Evolutionary conservation across 2,888 invertebrate genomes (phyloP).

Genomic region (Deilephila porcellus): DNA sequence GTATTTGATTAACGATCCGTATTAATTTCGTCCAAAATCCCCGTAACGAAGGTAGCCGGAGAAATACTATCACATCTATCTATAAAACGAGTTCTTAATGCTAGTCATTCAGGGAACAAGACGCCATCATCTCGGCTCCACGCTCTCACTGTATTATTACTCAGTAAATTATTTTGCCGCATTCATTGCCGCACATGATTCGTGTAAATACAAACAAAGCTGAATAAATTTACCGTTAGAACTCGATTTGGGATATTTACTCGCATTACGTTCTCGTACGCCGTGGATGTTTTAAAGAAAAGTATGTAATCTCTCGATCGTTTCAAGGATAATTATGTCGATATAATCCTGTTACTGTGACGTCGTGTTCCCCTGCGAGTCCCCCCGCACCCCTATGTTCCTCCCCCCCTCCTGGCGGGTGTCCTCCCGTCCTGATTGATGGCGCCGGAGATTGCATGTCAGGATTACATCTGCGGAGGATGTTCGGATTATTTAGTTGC

Average conservation of each 20-base stretch:
- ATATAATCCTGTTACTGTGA: slow-evolving; percentile 32
- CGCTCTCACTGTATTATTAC: slow-evolving; percentile 27
- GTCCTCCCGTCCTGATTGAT: slow-evolving; percentile 70
- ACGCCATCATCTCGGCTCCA: slow-evolving; percentile 45
- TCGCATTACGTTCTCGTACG: not conserved
- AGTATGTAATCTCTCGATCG: slow-evolving; percentile 32
- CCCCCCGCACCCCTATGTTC: slow-evolving; percentile 15
- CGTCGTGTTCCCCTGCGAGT: not conserved
- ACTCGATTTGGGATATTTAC: slow-evolving; percentile 24
- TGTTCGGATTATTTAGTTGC: slow-evolving; percentile 79
- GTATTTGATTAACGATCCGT: slow-evolving; percentile 75
- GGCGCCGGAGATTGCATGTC: slow-evolving; percentile 81
- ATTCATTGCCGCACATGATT: slow-evolving; percentile 5
- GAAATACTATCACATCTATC: slow-evolving; percentile 57
- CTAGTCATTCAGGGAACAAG: slow-evolving; percentile 58
- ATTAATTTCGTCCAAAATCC: slow-evolving; percentile 74
- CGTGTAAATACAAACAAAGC: not conserved
- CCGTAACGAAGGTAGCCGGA: slow-evolving; percentile 62
- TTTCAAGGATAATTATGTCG: slow-evolving; percentile 38
- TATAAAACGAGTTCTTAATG: slow-evolving; percentile 62
- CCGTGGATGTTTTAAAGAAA: slow-evolving; percentile 4
- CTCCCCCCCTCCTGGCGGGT: slow-evolving; percentile 32
- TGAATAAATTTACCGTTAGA: slow-evolving; percentile 5
- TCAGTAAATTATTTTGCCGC: slow-evolving; percentile 20
- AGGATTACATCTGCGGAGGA: slow-evolving; percentile 80